Evolutionary conservation across 2,797 vertebrate species (phyloP).

Genomic region (Zalophus californianus): DNA sequence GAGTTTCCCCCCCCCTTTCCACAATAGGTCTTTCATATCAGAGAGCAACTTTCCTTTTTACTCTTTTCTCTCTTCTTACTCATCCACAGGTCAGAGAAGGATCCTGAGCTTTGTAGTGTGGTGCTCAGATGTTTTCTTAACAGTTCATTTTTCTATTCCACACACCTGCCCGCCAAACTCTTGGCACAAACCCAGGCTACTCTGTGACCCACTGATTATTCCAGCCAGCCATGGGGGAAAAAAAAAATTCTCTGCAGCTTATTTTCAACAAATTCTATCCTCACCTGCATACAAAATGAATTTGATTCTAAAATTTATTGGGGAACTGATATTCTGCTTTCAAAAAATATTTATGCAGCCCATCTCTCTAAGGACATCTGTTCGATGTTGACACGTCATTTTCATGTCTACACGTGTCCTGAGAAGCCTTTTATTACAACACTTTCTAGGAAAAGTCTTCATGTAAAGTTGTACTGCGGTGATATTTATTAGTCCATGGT

Average conservation of each 20-base stretch:
- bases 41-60: background rate
- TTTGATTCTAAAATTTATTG: background rate
- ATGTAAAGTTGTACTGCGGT: no score
- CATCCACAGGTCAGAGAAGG: background rate
- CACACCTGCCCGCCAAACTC: background rate
- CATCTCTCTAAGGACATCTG: background rate
- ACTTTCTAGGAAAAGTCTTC: background rate
- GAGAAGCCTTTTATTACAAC: accelerated
- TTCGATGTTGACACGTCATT: background rate
- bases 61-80: background rate
- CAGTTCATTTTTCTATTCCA: background rate
- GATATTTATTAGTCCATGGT: background rate
- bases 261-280: background rate
- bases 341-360: background rate
- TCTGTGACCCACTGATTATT: background rate
- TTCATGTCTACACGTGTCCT: background rate
- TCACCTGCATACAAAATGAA: background rate
- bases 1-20: background rate
- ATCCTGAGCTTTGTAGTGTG: accelerated
- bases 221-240: background rate
- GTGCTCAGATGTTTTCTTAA: background rate
- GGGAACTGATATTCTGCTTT: background rate
- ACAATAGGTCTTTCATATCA: background rate
- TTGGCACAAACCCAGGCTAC: no score
- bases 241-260: background rate